Base-by-base conservation (phyloP, 2,797 vertebrate species). In the Echeneis naucrates region DNA sequence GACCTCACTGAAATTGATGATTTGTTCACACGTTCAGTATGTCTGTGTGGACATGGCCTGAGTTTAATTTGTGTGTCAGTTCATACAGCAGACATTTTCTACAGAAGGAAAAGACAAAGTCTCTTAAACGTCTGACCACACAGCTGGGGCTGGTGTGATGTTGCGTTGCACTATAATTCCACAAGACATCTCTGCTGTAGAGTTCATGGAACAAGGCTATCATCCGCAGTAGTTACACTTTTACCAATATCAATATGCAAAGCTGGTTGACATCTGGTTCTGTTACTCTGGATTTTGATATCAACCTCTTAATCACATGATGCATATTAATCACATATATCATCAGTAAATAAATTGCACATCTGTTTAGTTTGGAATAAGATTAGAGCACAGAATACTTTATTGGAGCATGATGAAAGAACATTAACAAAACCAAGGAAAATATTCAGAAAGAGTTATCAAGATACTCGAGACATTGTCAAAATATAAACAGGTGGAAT, bases 1-100 rank as follows among this genome's bases (percentile, higher is more conserved):
- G 51, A 61, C 61, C 55, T 73, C 59, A 80, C 24, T 82, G 45
- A 80, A 78, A 57, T 54, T 26, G 84, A 67, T 54, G 35, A 42
- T 62, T 63, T 75, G n/a, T 62, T 42, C 53, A 40, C 26, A 56
- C 72, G 51, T 19, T 52, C 50, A 55, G 23, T 55, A 81, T 63
- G 64, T 58, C 44, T 71, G 52, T 62, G 51, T 51, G 55, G 68
- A 57, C 48, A 55, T 35, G 57, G 17, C n/a, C n/a, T n/a, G n/a
- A n/a, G n/a, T n/a, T n/a, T n/a, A n/a, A n/a, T n/a, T n/a, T n/a
- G n/a, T n/a, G n/a, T n/a, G n/a, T n/a, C n/a, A n/a, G 47, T 77
- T n/a, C n/a, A n/a, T n/a, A n/a, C n/a, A n/a, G n/a, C 62, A 65
- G 3, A 9, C 21, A 44, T 40, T 54, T 23, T 24, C 11, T n/a